Evolutionary conservation across 2,888 invertebrate species (phyloP).

Genomic region (Trimorus sp.): DNA sequence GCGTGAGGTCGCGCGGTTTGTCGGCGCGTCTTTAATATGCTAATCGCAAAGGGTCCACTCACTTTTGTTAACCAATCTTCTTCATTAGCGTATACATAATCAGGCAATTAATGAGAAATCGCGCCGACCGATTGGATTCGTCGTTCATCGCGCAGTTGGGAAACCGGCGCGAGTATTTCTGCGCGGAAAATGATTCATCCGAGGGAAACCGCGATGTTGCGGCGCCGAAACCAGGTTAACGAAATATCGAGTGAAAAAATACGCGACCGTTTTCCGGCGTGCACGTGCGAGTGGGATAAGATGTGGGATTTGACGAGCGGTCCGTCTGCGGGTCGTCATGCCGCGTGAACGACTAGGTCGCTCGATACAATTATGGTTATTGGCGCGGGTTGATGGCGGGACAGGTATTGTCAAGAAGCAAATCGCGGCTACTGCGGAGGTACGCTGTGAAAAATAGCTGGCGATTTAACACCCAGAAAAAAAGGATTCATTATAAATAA

Average conservation of each 20-base stretch:
- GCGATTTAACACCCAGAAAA: no score
- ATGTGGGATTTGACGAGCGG: conserved; percentile 68
- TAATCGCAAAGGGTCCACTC: conserved; percentile 27
- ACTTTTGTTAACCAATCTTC: conserved; percentile 30
- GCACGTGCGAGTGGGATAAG: conserved; percentile 42
- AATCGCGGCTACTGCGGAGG: conserved; percentile 53
- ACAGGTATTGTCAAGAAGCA: conserved; percentile 65
- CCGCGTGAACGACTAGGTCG: conserved; percentile 70
- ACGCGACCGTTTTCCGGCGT: not conserved
- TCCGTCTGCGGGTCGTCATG: conserved; percentile 69
- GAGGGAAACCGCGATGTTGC: not conserved
- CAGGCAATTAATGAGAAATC: conserved; percentile 2
- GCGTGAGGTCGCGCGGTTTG: conserved; percentile 42
- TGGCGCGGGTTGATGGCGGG: conserved; percentile 53
- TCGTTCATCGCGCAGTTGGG: no score
- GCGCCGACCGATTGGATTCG: no score
- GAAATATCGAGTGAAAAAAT: conserved; percentile 34
- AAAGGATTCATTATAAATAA: no score
- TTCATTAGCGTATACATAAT: not conserved
- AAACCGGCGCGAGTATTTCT: no score
- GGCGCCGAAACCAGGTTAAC: conserved; percentile 31
- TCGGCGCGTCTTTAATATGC: conserved; percentile 49
- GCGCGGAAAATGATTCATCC: no score
- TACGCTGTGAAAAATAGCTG: not conserved
- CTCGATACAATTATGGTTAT: conserved; percentile 71